Conservation (phyloP, 2,113 vertebrate genomes). For the Oncorhynchus clarkii region DNA sequence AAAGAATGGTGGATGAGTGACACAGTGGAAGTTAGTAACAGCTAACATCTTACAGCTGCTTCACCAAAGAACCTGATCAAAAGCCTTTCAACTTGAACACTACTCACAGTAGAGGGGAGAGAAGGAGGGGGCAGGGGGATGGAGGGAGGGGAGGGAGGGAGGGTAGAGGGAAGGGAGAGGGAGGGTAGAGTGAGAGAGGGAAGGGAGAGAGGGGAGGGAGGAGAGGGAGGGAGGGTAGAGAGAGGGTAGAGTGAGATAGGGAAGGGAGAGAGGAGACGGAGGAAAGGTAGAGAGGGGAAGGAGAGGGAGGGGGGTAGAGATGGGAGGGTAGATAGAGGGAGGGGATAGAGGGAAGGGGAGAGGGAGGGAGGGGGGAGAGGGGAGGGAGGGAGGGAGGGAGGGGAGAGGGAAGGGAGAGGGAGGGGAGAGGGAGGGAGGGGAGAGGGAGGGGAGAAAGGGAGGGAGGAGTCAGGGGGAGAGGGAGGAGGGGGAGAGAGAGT, state of each 20-base stretch:
- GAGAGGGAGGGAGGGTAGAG: background rate
- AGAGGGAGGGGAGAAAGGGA: background rate
- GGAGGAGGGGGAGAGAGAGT: background rate
- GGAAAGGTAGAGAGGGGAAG: background rate
- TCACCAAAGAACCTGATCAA: slow-evolving; percentile 63
- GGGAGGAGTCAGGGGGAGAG: background rate
- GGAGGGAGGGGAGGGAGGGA: background rate
- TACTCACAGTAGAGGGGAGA: slow-evolving; percentile 11
- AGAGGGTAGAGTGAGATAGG: background rate
- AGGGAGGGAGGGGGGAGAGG: no score
- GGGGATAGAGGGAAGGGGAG: no score
- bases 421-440: background rate
- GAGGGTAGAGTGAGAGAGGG: background rate
- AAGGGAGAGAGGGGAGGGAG: background rate
- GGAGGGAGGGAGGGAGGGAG: no score
- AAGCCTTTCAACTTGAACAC: slow-evolving; percentile 41
- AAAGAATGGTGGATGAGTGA: slow-evolving; percentile 32
- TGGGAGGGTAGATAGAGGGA: no score
- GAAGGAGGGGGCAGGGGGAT: background rate
- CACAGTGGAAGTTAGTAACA: slow-evolving; percentile 55
- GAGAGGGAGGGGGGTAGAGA: no score
- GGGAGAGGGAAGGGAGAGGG: no score
- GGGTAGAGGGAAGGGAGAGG: background rate
- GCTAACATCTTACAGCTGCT: slow-evolving; percentile 65
- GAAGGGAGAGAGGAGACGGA: background rate